Base-by-base conservation (phyloP, 2,888 invertebrate genomes). In the Synanthedon andrenaeformis region DNA sequence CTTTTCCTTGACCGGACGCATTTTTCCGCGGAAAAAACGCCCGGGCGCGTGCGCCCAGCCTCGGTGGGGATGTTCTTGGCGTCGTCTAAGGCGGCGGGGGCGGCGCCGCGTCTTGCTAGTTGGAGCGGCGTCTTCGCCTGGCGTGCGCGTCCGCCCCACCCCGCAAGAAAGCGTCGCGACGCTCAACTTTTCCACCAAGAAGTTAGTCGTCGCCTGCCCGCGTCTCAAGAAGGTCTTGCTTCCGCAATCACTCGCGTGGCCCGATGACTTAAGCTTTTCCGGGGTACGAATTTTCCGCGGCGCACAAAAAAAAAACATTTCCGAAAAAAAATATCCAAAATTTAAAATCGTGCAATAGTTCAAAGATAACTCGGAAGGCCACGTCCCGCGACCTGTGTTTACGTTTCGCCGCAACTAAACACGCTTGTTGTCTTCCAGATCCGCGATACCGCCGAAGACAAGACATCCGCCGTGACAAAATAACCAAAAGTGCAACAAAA, bases 161-260 rank as follows among this genome's bases (percentile, higher is more conserved):
- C 84, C 82, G 83, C 83, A 85, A 85, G 86, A 85, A 79, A 77
- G 77, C 86, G 85, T 78, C 84, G 82, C 83, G 81, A 78, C 82
- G 82, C 81, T 76, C 79, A 83, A 86, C 80, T 88, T 88, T 89
- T 88, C 79, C 89, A 84, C 82, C 87, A 87, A 88, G 88, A 89
- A 88, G 86, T 88, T 88, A 89, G 88, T 89, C 87, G 85, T 78
- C 84, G 84, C 76, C 86, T 84, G 84, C 82, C 82, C 86, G 86
- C 85, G 83, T 85, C 86, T 83, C 87, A 80, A 87, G 81, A 70
- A 82, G 86, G 87, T 87, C 85, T 75, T 75, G 76, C 77, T 83
- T 81, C 83, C 84, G 79, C 79, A 74, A 76, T 74, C 69, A 79
- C 73, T 45, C 42, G 51, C 54, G 52, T 41, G 67, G 68, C 62